phyloP scores from a whole-genome alignment of 2,113 vertebrate genomes.

The Acrocephalus arundinaceus region DNA sequence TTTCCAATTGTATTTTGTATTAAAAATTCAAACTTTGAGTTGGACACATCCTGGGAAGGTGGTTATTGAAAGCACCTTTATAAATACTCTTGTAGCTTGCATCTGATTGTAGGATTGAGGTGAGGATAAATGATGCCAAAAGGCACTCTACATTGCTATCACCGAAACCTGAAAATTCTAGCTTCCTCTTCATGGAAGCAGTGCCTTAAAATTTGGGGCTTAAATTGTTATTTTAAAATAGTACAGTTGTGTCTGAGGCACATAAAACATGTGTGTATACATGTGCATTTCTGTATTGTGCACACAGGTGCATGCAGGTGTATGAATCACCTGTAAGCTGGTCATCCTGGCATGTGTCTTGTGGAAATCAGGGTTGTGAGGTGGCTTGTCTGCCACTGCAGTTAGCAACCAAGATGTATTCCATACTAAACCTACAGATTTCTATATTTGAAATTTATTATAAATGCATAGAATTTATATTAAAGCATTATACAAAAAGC shows the following conservation, averaged over 20 bases:
- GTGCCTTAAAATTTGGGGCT: neutral
- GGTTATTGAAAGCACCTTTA: neutral
- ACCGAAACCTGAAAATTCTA: neutral
- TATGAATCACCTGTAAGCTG: fast-evolving
- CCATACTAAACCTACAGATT: neutral
- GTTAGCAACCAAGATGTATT: neutral
- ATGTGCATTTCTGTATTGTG: neutral
- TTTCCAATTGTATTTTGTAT: neutral
- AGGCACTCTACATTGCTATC: fast-evolving
- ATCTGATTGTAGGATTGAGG: neutral
- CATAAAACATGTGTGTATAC: neutral
- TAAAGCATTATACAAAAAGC: neutral
- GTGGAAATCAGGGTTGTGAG: neutral
- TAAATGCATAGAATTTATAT: neutral
- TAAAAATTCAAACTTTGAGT: neutral
- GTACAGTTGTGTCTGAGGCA: neutral
- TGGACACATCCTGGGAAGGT: neutral
- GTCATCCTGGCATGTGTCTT: neutral
- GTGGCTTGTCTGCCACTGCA: neutral
- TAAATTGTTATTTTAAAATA: neutral
- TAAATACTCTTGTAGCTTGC: neutral
- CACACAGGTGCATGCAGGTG: neutral
- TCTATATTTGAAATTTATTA: neutral
- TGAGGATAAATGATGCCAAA: neutral
- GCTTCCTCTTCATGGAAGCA: neutral